Base-by-base conservation (phyloP, 2,797 vertebrate genomes). In the Buceros bicornis region DNA sequence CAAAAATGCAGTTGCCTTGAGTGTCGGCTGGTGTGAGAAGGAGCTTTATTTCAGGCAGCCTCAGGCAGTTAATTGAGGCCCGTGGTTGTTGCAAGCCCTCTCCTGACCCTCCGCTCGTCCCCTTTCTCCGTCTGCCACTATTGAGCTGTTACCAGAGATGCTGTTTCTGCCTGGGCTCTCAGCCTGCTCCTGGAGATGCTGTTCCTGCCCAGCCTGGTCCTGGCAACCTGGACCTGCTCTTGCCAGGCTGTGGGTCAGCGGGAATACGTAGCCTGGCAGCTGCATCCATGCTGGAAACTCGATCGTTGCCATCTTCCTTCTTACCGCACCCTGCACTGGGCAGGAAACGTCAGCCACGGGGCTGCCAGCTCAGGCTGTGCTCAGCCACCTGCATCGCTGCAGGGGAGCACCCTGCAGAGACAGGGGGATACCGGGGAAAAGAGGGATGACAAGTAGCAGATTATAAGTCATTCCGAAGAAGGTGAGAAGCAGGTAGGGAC, bases 101-200 rank as follows among this genome's bases (percentile, higher is more conserved):
- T 70, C 51, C 88, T 93, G 94, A 94, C 88, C 93, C 88, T 84
- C 58, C 6, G 53, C 90, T 94, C 4, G 0, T 87, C 91, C 88
- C 51, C 83, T 56, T 1, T 72, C 80, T 87, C 88, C 5, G 2
- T 90, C 92, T 87, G 92, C 86, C 0, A 2, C 81, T 71, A 31
- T 11, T 2, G 93, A 84, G 83, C 88, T 76, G 64, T 94, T 87
- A 56, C 81, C 3, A 0, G 88, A 84, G 92, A 69, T 87, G 92
- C 87, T 81, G 24, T 81, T 95, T 82, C 87, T 88, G 85, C 85
- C 89, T 31, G 70, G 85, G 95, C 87, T 94, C 92, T 94, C 90
- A 90, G 90, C 94, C 90, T 54, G 50, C 50, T 54, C 50, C 69
- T 71, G 35, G 69, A 71, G 69, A 42, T 71, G 50, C 69, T 71